Percentiles rank a stretch among this genome's conserved stretches.
phyloP scores from a whole-genome alignment of 2,888 invertebrate species.

The Icerya purchasi region DNA sequence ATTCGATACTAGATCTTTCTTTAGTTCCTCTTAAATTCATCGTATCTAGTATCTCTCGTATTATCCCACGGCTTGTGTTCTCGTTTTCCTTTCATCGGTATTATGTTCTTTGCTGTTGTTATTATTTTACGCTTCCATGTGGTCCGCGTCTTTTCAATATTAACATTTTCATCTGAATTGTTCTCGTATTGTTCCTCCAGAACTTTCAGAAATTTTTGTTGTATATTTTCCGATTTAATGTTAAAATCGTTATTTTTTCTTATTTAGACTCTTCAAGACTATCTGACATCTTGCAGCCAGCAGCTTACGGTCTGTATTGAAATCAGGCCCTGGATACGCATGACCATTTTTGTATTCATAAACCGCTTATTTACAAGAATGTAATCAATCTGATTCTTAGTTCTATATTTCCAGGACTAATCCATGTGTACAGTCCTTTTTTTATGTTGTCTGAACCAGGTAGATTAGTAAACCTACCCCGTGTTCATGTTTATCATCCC shows the following conservation, averaged over 20 bases:
- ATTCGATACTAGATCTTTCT: neutral
- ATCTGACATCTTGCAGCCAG: neutral
- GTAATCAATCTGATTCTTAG: neutral
- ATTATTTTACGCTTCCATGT: neutral
- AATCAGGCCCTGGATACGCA: neutral
- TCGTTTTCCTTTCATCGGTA: neutral
- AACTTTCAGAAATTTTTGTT: neutral
- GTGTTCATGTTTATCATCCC: neutral
- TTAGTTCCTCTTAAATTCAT: neutral
- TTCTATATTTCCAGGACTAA: neutral
- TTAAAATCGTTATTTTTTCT: neutral
- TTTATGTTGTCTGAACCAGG: neutral
- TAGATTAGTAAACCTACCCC: neutral
- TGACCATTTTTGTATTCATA: neutral
- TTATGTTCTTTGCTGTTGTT: neutral
- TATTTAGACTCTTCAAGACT: neutral
- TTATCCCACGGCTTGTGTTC: neutral
- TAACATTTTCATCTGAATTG: neutral
- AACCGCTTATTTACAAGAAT: neutral
- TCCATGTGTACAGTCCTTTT: neutral
- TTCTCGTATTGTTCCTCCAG: neutral
- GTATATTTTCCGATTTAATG: neutral
- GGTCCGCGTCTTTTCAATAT: neutral
- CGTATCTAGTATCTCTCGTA: neutral
- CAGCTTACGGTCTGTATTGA: neutral